These are phyloP conservation scores for Arctopsyche grandis DNA, from an alignment of 1,140 invertebrate genomes.

Conservation along the genomic window DNA sequence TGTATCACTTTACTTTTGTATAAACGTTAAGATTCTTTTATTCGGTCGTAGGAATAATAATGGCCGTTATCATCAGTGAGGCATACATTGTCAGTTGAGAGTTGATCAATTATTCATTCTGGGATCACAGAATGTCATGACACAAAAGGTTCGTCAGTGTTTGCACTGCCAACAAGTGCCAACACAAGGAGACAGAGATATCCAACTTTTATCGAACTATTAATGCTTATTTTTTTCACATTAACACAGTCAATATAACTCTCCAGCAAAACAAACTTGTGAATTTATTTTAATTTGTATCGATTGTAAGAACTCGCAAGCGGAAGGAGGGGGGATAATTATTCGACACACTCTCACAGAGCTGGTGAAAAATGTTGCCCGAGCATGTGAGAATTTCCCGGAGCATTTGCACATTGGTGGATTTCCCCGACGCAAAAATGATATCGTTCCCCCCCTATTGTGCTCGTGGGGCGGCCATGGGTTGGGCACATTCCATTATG, in stretches of 20 bases:
- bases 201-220: not conserved
- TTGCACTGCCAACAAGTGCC: constrained; percentile 21
- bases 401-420: no score
- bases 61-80: not conserved
- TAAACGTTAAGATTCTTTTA: no score
- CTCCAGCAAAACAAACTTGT: not conserved
- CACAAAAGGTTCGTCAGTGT: not conserved
- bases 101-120: not conserved
- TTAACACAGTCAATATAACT: no score
- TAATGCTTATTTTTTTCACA: not conserved
- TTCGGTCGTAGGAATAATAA: not conserved
- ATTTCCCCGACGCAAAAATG: no score
- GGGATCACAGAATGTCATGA: not conserved
- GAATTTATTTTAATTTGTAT: not conserved
- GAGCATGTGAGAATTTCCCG: no score
- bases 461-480: not conserved
- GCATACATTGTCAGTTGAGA: not conserved
- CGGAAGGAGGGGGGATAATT: no score
- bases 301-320: no score
- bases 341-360: no score
- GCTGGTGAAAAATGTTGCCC: no score
- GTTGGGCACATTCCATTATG: not conserved
- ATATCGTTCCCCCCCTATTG: no score
- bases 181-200: not conserved
- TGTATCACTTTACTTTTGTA: no score